A percentile compares a stretch with the other conserved stretches of the same genome.
These are phyloP conservation scores for Heterocephalus glaber DNA, from an alignment of 2,113 vertebrate species.

Conservation along the genomic window DNA sequence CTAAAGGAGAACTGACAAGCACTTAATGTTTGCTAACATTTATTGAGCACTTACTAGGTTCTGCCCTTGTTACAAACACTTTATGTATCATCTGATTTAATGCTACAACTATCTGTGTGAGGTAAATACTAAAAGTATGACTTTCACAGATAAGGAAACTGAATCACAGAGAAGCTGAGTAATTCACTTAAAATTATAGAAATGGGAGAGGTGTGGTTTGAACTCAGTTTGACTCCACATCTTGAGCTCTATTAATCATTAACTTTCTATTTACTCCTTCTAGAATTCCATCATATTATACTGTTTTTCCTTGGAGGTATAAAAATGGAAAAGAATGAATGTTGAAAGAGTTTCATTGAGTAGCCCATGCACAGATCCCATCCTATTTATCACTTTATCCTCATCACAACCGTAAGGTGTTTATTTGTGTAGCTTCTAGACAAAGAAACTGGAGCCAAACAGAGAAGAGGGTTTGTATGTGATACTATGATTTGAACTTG, in stretches of 20 bases:
- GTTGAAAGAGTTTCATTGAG: not conserved
- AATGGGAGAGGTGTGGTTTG: not conserved
- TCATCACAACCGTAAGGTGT: not conserved
- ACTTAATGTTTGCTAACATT: not conserved
- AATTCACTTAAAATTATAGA: not conserved
- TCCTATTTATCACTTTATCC: not conserved
- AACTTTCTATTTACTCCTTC: not conserved
- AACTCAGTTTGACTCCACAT: not conserved
- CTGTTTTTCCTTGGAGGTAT: not conserved
- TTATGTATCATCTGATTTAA: not conserved
- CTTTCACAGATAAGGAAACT: not conserved
- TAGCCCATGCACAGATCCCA: not conserved
- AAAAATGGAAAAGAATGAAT: not conserved
- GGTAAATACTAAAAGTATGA: not conserved
- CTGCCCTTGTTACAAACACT: not conserved
- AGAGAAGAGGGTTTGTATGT: not conserved
- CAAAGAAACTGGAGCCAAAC: not conserved
- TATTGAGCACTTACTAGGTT: not conserved
- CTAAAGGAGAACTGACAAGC: not conserved
- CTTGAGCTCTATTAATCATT: not conserved
- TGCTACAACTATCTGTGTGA: not conserved
- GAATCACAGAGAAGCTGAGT: not conserved
- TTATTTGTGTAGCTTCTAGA: not conserved
- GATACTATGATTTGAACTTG: not conserved
- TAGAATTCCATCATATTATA: not conserved